Evolutionary conservation across 1,140 invertebrate genomes (phyloP).

Genomic region (Brachionus rubens): DNA sequence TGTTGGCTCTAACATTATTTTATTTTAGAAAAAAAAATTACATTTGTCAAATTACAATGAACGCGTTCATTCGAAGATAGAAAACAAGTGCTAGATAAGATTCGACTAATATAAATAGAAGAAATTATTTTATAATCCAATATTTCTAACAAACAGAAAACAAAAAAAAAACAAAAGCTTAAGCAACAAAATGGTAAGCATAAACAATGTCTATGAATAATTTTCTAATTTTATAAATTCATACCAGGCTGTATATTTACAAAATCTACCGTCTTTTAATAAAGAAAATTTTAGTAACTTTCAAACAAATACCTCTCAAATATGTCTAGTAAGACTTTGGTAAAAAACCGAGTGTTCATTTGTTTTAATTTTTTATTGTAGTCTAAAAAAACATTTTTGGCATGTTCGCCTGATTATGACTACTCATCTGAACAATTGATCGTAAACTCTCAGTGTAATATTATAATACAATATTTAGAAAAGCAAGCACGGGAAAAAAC

Average conservation of each 20-base stretch:
- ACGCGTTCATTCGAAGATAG: neutral
- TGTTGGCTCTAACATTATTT: neutral
- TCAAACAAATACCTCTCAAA: neutral
- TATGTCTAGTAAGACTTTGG: neutral
- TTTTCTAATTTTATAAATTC: neutral
- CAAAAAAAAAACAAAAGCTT: too few relatives aligned
- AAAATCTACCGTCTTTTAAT: constrained; percentile 37
- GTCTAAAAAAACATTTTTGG: neutral
- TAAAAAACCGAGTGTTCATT: neutral
- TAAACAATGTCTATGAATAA: too few relatives aligned
- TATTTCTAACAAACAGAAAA: too few relatives aligned
- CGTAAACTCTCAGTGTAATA: constrained; percentile 31
- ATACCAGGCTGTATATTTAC: constrained; percentile 10
- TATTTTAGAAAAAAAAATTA: too few relatives aligned
- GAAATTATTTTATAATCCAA: too few relatives aligned
- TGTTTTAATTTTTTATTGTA: neutral
- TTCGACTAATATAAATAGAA: too few relatives aligned
- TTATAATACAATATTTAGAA: constrained; percentile 42
- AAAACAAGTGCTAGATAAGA: neutral
- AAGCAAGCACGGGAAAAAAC: constrained; percentile 11
- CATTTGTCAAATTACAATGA: neutral
- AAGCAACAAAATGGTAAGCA: too few relatives aligned
- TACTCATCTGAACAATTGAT: constrained; percentile 23
- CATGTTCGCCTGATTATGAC: neutral
- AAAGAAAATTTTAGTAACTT: constrained; percentile 46